Percentiles rank a stretch among this genome's conserved stretches.
These are phyloP conservation scores for Melitaea athalia DNA, from an alignment of 2,888 invertebrate genomes.

Conservation along the genomic window DNA sequence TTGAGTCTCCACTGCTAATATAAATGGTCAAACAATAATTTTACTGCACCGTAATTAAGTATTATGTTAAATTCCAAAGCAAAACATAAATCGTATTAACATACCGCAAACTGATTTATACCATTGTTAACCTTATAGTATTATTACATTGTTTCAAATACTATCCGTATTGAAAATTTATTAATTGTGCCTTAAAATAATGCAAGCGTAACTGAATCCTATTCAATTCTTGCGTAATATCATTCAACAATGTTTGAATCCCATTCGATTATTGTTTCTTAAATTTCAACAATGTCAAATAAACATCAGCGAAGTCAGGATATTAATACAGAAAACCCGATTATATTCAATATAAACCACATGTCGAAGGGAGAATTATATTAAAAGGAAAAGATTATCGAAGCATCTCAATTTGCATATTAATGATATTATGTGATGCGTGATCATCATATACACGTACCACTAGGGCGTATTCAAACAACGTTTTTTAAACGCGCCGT, in stretches of 20 bases:
- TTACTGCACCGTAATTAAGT: no score
- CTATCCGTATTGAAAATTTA: no score
- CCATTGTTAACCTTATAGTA: no score
- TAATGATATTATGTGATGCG: slow-evolving; percentile 11
- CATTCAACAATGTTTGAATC: not conserved
- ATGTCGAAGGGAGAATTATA: slow-evolving; percentile 1
- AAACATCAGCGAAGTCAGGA: not conserved
- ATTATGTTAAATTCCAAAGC: no score
- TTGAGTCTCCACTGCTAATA: no score
- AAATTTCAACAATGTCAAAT: not conserved
- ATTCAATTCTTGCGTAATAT: not conserved
- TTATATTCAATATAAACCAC: not conserved
- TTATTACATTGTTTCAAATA: no score
- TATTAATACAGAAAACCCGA: not conserved
- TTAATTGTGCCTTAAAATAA: not conserved
- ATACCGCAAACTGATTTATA: no score
- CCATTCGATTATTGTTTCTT: not conserved
- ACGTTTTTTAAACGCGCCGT: no score
- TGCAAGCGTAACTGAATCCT: not conserved
- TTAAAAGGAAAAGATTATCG: slow-evolving; percentile 11
- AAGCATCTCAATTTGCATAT: slow-evolving; percentile 11
- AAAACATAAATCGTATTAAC: no score
- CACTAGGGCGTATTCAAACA: no score
- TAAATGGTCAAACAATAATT: no score
- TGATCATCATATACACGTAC: not conserved